Evolutionary conservation across 2,888 invertebrate genomes (phyloP).

Genomic region (Stratiomys singularior): DNA sequence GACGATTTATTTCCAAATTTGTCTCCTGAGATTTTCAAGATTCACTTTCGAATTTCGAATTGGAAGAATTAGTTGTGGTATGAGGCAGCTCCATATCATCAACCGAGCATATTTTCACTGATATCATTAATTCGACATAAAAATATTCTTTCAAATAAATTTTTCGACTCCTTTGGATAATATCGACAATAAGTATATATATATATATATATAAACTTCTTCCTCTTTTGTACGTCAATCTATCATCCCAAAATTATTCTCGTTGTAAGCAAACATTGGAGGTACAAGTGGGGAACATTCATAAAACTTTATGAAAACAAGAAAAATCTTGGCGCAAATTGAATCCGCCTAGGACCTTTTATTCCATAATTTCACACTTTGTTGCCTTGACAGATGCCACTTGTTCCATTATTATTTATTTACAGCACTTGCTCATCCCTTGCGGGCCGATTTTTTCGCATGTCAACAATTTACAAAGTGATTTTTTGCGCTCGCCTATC

Average conservation of each 20-base stretch:
- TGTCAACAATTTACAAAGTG: conserved; percentile 53
- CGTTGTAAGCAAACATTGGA: neutral
- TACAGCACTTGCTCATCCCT: conserved; percentile 41
- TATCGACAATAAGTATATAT: too few species aligned
- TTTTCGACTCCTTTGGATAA: too few species aligned
- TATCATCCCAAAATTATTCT: neutral
- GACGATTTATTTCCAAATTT: too few species aligned
- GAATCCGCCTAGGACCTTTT: conserved; percentile 43
- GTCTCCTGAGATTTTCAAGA: too few species aligned
- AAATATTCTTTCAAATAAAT: too few species aligned
- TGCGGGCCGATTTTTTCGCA: conserved; percentile 47
- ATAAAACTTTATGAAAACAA: conserved; percentile 13
- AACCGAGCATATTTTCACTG: too few species aligned
- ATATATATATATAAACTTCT: too few species aligned
- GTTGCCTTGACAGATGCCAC: conserved; percentile 50
- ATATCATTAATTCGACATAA: too few species aligned
- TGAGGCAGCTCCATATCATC: too few species aligned
- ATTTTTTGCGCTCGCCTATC: conserved; percentile 42
- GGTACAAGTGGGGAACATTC: neutral
- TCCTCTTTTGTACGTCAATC: conserved; percentile 46
- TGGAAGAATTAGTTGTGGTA: too few species aligned
- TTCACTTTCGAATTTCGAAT: too few species aligned
- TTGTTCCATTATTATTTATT: conserved; percentile 49
- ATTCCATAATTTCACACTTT: conserved; percentile 50
- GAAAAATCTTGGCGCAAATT: conserved; percentile 37